Percentiles rank a stretch among this genome's conserved stretches.
These are phyloP conservation scores for Aegotheles bennettii DNA, from an alignment of 2,113 vertebrate species.

Conservation along the genomic window DNA sequence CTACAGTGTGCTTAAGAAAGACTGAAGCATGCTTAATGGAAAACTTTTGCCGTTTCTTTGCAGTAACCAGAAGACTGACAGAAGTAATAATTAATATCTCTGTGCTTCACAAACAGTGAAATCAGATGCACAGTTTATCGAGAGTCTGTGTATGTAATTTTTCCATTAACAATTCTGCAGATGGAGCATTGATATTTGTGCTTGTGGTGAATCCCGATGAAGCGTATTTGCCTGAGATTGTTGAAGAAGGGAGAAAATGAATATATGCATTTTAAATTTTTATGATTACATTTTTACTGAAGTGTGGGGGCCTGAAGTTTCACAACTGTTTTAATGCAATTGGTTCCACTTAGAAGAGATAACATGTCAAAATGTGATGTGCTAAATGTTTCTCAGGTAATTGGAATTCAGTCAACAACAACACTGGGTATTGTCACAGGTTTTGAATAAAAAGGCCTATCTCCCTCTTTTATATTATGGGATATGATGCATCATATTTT, in stretches of 20 bases:
- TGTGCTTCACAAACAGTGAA: slow-evolving; percentile 49
- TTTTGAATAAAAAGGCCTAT: slow-evolving; percentile 43
- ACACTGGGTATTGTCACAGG: slow-evolving; percentile 33
- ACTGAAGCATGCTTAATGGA: background rate
- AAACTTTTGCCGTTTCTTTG: background rate
- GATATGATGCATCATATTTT: slow-evolving; percentile 3
- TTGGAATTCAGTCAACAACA: slow-evolving; percentile 65
- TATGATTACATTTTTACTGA: slow-evolving; percentile 64
- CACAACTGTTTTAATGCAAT: slow-evolving; percentile 65
- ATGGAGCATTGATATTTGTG: slow-evolving; percentile 62
- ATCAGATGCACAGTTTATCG: slow-evolving; percentile 61
- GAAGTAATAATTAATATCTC: slow-evolving; percentile 31
- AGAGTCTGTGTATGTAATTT: slow-evolving; percentile 61
- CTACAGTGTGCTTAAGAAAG: background rate
- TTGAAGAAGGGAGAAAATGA: slow-evolving; percentile 57
- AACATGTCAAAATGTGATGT: slow-evolving; percentile 58
- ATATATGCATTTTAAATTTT: slow-evolving; percentile 69
- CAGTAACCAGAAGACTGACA: background rate
- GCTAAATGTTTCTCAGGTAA: slow-evolving; percentile 57
- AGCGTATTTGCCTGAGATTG: slow-evolving; percentile 28
- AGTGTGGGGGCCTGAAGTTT: slow-evolving; percentile 51
- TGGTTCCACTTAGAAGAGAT: slow-evolving; percentile 64
- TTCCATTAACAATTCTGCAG: slow-evolving; percentile 68
- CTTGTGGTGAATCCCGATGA: slow-evolving; percentile 54
- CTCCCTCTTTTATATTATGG: background rate